phyloP scores from a whole-genome alignment of 2,888 invertebrate species.

The Sepioteuthis lessoniana region DNA sequence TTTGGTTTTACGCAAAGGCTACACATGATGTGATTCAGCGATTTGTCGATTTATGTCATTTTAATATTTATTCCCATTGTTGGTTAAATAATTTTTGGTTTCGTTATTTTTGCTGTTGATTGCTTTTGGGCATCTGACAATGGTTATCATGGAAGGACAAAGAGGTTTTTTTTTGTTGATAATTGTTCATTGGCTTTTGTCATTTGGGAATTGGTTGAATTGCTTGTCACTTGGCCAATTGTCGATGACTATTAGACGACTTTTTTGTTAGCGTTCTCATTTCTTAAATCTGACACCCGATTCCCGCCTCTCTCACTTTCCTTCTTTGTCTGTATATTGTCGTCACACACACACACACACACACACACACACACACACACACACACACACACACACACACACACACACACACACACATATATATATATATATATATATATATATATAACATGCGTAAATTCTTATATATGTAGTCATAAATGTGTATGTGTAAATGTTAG shows the following conservation, averaged over 20 bases:
- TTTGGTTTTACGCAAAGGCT: no score
- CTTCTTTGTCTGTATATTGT: not conserved
- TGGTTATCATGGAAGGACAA: no score
- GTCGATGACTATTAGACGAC: not conserved
- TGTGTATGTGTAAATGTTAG: not conserved
- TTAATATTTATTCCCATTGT: no score
- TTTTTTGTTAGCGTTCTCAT: not conserved
- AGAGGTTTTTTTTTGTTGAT: not conserved
- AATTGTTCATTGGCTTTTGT: not conserved
- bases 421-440: no score
- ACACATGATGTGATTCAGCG: no score
- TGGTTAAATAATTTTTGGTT: no score
- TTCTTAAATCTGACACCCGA: not conserved
- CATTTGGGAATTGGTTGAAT: not conserved
- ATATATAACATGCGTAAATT: no score
- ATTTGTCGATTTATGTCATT: no score
- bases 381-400: not conserved
- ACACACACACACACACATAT: not conserved
- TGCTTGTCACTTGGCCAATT: not conserved
- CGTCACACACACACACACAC: no score
- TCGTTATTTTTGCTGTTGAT: no score
- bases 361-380: no score
- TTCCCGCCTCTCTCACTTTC: not conserved
- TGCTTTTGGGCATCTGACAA: no score
- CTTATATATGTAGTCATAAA: fast-evolving